These are phyloP conservation scores for Amphiduros pacificus DNA, from an alignment of 2,888 invertebrate species.

Conservation along the genomic window DNA sequence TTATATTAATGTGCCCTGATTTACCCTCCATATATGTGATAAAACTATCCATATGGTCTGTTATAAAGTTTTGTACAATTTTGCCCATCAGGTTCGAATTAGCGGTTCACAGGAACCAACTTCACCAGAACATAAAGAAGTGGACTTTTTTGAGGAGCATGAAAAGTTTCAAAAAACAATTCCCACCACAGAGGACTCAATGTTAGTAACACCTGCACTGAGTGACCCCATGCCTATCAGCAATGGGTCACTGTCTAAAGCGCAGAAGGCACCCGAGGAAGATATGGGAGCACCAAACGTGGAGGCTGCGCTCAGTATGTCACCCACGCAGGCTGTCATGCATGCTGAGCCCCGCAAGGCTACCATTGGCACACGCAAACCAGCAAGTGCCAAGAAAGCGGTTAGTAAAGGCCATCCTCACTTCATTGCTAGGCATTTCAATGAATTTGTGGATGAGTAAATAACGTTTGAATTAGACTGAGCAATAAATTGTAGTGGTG, in stretches of 20 bases:
- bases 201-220: no score
- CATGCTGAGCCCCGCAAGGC: constrained; percentile 65
- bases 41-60: no score
- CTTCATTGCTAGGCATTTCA: no score
- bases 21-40: no score
- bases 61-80: no score
- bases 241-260: constrained; percentile 1
- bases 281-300: constrained; percentile 60
- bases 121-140: constrained; percentile 66
- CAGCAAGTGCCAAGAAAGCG: constrained; percentile 70
- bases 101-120: background rate
- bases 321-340: constrained; percentile 53
- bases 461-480: no score
- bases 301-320: constrained; percentile 60
- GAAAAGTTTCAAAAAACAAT: constrained; percentile 33
- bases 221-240: constrained; percentile 1
- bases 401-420: no score
- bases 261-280: no score
- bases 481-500: no score
- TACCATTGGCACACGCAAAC: constrained; percentile 73
- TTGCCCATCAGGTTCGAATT: no score
- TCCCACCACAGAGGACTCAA: background rate
- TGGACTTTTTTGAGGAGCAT: constrained; percentile 89
- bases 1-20: background rate
- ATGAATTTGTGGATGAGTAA: no score